Conservation (phyloP, 2,888 invertebrate genomes). For the Troglohyphantes excavatus region DNA sequence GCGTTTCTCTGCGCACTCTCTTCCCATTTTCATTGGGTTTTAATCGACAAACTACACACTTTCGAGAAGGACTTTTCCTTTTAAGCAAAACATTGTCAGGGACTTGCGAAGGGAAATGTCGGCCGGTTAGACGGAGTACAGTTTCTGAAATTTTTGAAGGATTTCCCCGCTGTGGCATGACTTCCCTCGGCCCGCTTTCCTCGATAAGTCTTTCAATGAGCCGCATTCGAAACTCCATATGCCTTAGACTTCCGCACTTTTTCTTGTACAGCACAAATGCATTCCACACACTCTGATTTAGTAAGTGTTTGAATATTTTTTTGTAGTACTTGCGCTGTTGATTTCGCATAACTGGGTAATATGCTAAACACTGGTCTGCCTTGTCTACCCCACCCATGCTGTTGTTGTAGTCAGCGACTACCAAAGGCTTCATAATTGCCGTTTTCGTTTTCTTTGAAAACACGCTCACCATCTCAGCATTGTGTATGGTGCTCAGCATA, state of each 20-base stretch:
- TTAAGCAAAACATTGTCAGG: background rate
- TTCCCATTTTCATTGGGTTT: slow-evolving; percentile 12
- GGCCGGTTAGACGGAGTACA: background rate
- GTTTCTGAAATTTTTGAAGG: too few species aligned
- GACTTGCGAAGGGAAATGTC: slow-evolving; percentile 8
- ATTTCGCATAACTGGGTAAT: slow-evolving; percentile 22
- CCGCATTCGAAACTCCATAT: slow-evolving; percentile 3
- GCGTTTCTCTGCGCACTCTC: background rate
- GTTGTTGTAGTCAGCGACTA: background rate
- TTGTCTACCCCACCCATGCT: slow-evolving; percentile 6
- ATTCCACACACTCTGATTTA: slow-evolving; percentile 56
- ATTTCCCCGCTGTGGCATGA: too few species aligned
- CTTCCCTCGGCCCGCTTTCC: too few species aligned
- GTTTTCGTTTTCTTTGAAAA: background rate
- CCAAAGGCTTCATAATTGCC: background rate
- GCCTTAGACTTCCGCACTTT: background rate
- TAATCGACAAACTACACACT: background rate
- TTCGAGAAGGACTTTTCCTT: too few species aligned
- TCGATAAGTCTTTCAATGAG: slow-evolving; percentile 15
- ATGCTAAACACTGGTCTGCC: background rate
- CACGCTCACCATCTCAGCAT: background rate
- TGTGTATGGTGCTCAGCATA: slow-evolving; percentile 23
- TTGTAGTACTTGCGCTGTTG: slow-evolving; percentile 56
- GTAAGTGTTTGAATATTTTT: slow-evolving; percentile 1
- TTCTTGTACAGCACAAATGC: background rate